Conservation (phyloP, 1,140 invertebrate species). For the Telenomus remus region DNA sequence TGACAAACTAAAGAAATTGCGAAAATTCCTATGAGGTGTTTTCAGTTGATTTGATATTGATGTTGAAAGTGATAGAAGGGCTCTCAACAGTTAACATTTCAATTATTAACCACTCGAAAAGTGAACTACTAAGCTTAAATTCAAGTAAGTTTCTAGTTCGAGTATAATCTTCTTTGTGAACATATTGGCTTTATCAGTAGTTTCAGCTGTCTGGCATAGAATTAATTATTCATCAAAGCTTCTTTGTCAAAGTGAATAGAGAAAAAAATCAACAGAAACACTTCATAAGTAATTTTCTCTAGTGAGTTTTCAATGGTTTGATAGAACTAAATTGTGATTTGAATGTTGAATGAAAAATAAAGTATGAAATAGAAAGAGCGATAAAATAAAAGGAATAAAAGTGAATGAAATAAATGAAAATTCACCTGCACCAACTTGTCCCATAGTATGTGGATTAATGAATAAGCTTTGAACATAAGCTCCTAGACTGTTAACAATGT, state of each 20-base stretch:
- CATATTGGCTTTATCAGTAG: neutral
- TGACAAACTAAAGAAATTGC: conserved; percentile 2
- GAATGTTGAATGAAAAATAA: neutral
- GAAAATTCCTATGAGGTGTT: too few relatives aligned
- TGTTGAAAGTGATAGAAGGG: too few relatives aligned
- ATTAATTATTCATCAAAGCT: neutral
- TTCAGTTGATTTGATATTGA: too few relatives aligned
- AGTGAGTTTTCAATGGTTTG: neutral
- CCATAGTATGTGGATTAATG: conserved; percentile 79
- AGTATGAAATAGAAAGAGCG: neutral
- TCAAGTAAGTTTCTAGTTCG: neutral
- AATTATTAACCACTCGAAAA: neutral
- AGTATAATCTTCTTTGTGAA: conserved; percentile 2
- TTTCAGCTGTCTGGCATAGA: neutral
- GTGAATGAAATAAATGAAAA: conserved; percentile 7
- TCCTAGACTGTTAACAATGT: conserved; percentile 96
- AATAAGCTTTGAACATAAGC: conserved; percentile 97
- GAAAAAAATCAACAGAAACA: neutral
- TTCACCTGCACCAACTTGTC: conserved; percentile 70
- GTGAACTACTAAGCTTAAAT: neutral
- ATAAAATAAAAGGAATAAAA: neutral
- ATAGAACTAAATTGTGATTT: neutral
- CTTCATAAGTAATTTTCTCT: neutral
- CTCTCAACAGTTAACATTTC: neutral
- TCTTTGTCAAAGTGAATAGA: neutral